Evolutionary conservation across 1,140 invertebrate genomes (phyloP).

Genomic region (Drosophila varians): DNA sequence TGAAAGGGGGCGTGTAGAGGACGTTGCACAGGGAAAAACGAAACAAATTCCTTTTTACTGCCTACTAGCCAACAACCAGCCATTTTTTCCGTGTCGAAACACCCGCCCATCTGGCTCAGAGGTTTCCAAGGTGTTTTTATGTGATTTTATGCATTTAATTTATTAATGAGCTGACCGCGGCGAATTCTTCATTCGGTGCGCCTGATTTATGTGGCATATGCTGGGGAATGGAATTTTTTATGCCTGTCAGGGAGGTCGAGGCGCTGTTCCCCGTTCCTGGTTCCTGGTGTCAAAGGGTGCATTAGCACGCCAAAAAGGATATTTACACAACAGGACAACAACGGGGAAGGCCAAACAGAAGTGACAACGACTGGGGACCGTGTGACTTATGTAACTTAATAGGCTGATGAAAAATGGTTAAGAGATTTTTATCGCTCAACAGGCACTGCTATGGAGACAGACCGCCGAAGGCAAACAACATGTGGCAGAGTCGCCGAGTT

Average conservation of each 20-base stretch:
- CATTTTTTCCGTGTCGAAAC: neutral
- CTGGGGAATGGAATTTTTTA: slow-evolving; percentile 53
- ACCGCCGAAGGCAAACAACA: slow-evolving; percentile 38
- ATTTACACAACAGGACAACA: slow-evolving; percentile 55
- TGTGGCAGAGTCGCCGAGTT: slow-evolving; percentile 45
- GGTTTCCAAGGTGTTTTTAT: slow-evolving; percentile 49
- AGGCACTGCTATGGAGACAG: slow-evolving; percentile 12
- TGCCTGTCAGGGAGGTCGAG: slow-evolving; percentile 45
- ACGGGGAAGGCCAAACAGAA: neutral
- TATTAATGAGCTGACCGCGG: slow-evolving; percentile 67
- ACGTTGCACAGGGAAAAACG: slow-evolving; percentile 18
- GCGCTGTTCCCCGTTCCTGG: slow-evolving; percentile 6
- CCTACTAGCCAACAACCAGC: neutral
- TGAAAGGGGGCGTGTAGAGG: slow-evolving; percentile 52
- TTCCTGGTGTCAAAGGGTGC: slow-evolving; percentile 64
- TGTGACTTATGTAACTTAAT: slow-evolving; percentile 80
- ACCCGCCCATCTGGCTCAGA: neutral
- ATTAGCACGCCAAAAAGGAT: slow-evolving; percentile 71
- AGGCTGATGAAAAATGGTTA: slow-evolving; percentile 74
- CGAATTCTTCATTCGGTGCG: slow-evolving; percentile 41
- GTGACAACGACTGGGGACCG: slow-evolving; percentile 7
- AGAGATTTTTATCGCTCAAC: slow-evolving; percentile 71
- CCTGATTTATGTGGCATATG: slow-evolving; percentile 69
- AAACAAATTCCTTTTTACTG: neutral
- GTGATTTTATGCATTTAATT: slow-evolving; percentile 71